Evolutionary conservation across 1,140 invertebrate species (phyloP).

Genomic region (Drosophila leontia): DNA sequence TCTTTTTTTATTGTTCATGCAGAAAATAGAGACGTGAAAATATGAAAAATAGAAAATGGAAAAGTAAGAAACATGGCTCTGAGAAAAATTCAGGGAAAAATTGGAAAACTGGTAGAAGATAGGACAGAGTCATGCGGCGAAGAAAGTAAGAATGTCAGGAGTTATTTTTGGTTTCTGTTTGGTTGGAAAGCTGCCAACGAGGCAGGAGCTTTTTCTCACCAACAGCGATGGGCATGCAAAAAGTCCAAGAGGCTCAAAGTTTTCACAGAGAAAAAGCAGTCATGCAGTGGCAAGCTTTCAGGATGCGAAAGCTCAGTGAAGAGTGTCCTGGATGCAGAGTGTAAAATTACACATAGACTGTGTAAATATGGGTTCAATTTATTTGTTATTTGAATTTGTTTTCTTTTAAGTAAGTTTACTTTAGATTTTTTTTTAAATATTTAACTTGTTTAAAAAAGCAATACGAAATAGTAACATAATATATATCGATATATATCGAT

Average conservation of each 20-base stretch:
- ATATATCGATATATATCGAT: no score
- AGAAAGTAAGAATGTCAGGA: constrained; percentile 28
- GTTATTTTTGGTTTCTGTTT: constrained; percentile 37
- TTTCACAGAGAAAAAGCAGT: background rate
- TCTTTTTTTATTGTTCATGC: constrained; percentile 1
- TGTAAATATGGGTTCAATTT: background rate
- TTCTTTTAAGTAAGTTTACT: background rate
- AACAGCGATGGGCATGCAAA: constrained; percentile 4
- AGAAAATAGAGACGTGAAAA: background rate
- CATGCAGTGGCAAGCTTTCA: constrained; percentile 26
- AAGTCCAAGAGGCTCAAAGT: constrained; percentile 23
- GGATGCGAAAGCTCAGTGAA: constrained; percentile 6
- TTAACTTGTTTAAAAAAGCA: background rate
- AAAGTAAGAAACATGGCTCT: background rate
- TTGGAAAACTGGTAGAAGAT: background rate
- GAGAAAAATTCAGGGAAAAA: background rate
- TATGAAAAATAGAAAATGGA: background rate
- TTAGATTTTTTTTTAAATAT: background rate
- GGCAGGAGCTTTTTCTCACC: constrained; percentile 3
- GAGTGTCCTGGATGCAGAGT: background rate
- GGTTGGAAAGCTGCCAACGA: constrained; percentile 8
- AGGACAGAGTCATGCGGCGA: constrained; percentile 25
- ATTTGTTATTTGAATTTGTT: background rate
- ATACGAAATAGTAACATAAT: background rate
- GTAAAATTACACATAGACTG: background rate